Evolutionary conservation across 2,797 vertebrate genomes (phyloP).

Genomic region (Gallinago nigripennis): DNA sequence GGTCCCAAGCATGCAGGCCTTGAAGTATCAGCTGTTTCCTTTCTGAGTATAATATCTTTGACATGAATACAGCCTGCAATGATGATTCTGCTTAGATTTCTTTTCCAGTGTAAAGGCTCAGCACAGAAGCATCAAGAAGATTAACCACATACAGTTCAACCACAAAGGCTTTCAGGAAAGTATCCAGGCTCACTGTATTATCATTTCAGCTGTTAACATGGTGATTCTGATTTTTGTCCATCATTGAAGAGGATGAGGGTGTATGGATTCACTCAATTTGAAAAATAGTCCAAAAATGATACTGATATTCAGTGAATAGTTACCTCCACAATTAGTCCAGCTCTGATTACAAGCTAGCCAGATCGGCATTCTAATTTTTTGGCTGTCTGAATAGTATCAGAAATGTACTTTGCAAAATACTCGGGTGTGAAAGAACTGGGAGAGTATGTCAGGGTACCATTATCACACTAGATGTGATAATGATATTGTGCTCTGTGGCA

Average conservation of each 20-base stretch:
- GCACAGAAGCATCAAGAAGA: neutral
- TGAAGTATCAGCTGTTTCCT: conserved; percentile 1
- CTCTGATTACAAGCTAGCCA: neutral
- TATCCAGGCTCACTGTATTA: neutral
- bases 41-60: neutral
- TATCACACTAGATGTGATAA: neutral
- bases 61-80: neutral
- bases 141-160: neutral
- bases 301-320: neutral
- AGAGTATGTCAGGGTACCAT: neutral
- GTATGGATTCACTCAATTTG: neutral
- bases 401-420: neutral
- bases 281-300: neutral
- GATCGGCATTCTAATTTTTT: neutral
- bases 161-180: neutral
- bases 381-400: neutral
- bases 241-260: neutral
- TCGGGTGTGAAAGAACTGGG: neutral
- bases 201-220: neutral
- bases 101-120: neutral
- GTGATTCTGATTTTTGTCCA: neutral
- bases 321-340: neutral
- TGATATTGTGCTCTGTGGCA: neutral
- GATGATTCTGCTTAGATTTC: neutral
- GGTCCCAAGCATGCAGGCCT: neutral